A percentile compares a stretch with the other conserved stretches of the same genome.
Conservation (phyloP, 2,888 invertebrate genomes). For the Mesochorus sp. region DNA sequence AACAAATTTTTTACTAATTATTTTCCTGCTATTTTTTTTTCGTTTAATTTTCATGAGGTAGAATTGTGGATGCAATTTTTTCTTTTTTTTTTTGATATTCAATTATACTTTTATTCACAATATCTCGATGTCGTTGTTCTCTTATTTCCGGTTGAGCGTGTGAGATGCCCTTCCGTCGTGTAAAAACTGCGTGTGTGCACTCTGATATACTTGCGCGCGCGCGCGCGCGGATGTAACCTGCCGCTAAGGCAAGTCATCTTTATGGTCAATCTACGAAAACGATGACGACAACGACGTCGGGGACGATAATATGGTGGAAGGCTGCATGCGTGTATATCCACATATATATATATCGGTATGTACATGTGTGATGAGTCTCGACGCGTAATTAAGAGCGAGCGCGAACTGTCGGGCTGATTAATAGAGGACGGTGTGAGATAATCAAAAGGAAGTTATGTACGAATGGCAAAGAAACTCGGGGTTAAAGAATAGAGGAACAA, state of each 20-base stretch:
- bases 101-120: constrained; percentile 18
- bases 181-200: neutral
- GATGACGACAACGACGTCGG: constrained; percentile 57
- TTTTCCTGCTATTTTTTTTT: too few species aligned
- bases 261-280: constrained; percentile 79
- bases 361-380: constrained; percentile 68
- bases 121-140: constrained; percentile 38
- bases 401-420: constrained; percentile 80
- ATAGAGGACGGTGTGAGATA: constrained; percentile 81
- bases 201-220: constrained; percentile 59
- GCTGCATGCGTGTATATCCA: too few species aligned
- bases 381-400: constrained; percentile 80
- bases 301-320: constrained; percentile 6
- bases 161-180: constrained; percentile 53
- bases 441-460: constrained; percentile 80
- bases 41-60: too few species aligned
- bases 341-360: too few species aligned
- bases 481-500: constrained; percentile 64
- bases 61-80: constrained; percentile 61
- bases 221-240: constrained; percentile 71
- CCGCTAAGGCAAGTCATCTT: constrained; percentile 77
- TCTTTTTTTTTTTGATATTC: constrained; percentile 34
- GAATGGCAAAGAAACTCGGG: constrained; percentile 76
- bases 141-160: constrained; percentile 39
- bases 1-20: too few species aligned